phyloP scores from a whole-genome alignment of 2,797 vertebrate species.

The Phrynocephalus guinanensis region DNA sequence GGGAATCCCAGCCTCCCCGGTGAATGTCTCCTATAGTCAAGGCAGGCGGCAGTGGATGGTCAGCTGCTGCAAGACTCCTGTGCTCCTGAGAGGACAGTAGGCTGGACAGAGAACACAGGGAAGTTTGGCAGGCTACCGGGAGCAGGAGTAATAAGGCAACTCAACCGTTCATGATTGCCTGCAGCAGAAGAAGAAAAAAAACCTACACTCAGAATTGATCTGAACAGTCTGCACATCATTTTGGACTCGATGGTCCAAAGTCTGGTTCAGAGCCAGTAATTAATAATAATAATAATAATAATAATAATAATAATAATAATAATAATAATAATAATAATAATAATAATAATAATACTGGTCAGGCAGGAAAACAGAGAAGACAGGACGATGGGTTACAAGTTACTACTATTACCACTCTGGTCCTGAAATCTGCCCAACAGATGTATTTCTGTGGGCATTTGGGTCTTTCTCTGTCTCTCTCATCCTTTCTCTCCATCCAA shows the following conservation, averaged over 20 bases:
- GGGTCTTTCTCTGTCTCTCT: no score
- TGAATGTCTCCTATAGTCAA: constrained; percentile 21
- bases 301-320: no score
- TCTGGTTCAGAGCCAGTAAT: not conserved
- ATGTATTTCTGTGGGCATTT: no score
- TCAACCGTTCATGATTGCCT: not conserved
- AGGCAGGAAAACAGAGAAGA: not conserved
- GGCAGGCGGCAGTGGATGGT: not conserved
- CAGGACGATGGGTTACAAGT: no score
- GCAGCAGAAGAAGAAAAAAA: no score
- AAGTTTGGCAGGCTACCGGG: not conserved
- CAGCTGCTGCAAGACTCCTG: not conserved
- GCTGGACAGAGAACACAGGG: not conserved
- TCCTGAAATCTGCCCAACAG: no score
- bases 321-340: no score
- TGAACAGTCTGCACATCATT: no score
- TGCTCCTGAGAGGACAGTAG: not conserved
- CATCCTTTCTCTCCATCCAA: not conserved
- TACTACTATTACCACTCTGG: no score
- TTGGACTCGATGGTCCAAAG: not conserved
- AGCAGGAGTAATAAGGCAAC: not conserved
- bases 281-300: no score
- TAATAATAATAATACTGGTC: not conserved
- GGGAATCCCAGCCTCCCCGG: constrained; percentile 34
- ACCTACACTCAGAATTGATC: not conserved